Percentiles rank a stretch among this genome's conserved stretches.
These are phyloP conservation scores for Tragopan temminckii DNA, from an alignment of 2,797 vertebrate genomes.

Conservation along the genomic window DNA sequence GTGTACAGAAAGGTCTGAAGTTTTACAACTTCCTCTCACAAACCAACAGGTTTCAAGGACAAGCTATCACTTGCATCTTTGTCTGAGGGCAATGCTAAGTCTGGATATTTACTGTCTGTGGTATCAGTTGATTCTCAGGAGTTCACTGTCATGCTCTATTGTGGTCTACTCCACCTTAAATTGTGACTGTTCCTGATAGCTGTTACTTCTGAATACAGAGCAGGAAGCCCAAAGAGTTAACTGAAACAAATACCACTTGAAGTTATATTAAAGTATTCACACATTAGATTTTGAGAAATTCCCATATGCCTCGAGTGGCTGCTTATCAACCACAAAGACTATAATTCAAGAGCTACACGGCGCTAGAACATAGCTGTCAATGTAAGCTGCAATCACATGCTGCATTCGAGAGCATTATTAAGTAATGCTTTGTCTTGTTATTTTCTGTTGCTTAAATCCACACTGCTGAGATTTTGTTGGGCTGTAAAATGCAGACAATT, in stretches of 20 bases:
- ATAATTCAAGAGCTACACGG: slow-evolving; percentile 4
- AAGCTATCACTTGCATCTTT: neutral
- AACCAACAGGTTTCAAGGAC: neutral
- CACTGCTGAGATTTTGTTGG: neutral
- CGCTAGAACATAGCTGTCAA: neutral
- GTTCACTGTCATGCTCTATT: neutral
- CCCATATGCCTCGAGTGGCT: neutral
- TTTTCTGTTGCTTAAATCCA: slow-evolving; percentile 16
- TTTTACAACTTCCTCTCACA: neutral
- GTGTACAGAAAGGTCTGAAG: neutral
- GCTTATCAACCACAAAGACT: slow-evolving; percentile 24
- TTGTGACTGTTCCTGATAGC: neutral
- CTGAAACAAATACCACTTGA: neutral
- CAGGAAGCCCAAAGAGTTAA: neutral
- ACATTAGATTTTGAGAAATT: neutral
- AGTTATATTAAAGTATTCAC: neutral
- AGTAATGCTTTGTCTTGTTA: slow-evolving; percentile 14
- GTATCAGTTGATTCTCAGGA: neutral
- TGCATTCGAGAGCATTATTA: slow-evolving; percentile 11
- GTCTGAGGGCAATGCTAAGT: neutral
- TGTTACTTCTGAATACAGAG: neutral
- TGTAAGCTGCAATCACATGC: neutral
- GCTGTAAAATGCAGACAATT: neutral
- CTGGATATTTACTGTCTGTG: neutral
- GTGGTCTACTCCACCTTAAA: neutral